phyloP scores from a whole-genome alignment of 2,797 vertebrate genomes.

The Arnoldichthys spilopterus region DNA sequence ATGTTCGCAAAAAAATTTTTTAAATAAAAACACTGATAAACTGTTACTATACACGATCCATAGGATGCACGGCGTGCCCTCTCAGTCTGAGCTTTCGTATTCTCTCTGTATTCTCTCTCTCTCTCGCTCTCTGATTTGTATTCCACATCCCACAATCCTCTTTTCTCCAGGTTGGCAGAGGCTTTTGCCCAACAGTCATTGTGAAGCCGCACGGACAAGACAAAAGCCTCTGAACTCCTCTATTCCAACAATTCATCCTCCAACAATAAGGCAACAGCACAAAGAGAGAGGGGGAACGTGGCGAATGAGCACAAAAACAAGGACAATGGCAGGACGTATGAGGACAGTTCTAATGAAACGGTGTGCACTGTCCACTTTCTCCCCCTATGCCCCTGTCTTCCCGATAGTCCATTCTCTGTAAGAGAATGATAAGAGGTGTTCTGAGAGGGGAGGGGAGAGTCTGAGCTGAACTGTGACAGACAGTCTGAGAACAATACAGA shows the following conservation, averaged over 20 bases:
- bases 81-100: neutral
- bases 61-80: neutral
- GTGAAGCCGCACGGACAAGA: slow-evolving; percentile 4
- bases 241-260: slow-evolving; percentile 20
- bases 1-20: neutral
- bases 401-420: slow-evolving; percentile 30
- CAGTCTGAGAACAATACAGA: slow-evolving; percentile 34
- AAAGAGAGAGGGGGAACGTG: slow-evolving; percentile 6
- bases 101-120: neutral
- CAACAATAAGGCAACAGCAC: slow-evolving; percentile 2
- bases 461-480: slow-evolving; percentile 35
- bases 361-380: slow-evolving; percentile 31
- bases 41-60: neutral
- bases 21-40: neutral
- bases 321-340: slow-evolving; percentile 15
- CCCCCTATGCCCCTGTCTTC: slow-evolving; percentile 17
- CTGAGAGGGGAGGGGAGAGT: slow-evolving; percentile 12
- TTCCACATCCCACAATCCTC: slow-evolving; percentile 28
- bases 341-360: slow-evolving; percentile 41
- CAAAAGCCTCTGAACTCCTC: slow-evolving; percentile 31
- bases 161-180: slow-evolving; percentile 5
- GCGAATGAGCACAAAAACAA: slow-evolving; percentile 8
- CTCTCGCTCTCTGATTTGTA: slow-evolving; percentile 20
- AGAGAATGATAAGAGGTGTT: slow-evolving; percentile 41
- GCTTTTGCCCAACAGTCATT: slow-evolving; percentile 29